phyloP scores from a whole-genome alignment of 2,797 vertebrate genomes.

The Platyrinchus mystaceus region DNA sequence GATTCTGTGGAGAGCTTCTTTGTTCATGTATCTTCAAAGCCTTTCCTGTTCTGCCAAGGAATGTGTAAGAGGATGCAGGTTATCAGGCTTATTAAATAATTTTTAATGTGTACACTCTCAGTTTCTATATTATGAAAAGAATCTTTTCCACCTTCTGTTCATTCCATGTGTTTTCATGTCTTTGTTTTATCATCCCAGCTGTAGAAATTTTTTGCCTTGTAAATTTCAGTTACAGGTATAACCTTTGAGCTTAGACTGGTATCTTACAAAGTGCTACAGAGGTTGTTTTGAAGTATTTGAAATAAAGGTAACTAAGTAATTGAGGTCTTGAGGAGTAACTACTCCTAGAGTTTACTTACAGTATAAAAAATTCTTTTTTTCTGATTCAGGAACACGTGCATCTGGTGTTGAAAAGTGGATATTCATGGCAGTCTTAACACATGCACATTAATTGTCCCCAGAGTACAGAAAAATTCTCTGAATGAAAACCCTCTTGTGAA shows the following conservation, averaged over 20 bases:
- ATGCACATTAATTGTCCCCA: slow-evolving; percentile 2
- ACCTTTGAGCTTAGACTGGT: background rate
- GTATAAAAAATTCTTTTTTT: background rate
- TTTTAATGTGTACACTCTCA: background rate
- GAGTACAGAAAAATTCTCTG: slow-evolving; percentile 20
- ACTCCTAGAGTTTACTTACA: background rate
- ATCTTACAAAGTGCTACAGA: background rate
- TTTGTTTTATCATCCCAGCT: slow-evolving; percentile 37
- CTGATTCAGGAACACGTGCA: background rate
- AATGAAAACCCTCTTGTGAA: slow-evolving; percentile 28
- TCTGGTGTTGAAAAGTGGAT: background rate
- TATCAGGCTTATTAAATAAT: background rate
- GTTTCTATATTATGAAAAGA: background rate
- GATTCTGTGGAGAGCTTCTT: background rate
- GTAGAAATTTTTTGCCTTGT: slow-evolving; percentile 12
- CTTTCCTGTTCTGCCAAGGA: background rate
- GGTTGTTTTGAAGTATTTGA: slow-evolving; percentile 11
- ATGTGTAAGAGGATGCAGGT: background rate
- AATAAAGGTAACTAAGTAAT: background rate
- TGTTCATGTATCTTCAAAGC: background rate
- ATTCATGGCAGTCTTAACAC: slow-evolving; percentile 12
- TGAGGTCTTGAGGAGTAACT: background rate
- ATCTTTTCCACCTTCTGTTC: background rate
- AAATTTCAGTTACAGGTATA: background rate
- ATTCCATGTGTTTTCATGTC: slow-evolving; percentile 2